These are phyloP conservation scores for Isichthys henryi DNA, from an alignment of 2,113 vertebrate species.

Conservation along the genomic window DNA sequence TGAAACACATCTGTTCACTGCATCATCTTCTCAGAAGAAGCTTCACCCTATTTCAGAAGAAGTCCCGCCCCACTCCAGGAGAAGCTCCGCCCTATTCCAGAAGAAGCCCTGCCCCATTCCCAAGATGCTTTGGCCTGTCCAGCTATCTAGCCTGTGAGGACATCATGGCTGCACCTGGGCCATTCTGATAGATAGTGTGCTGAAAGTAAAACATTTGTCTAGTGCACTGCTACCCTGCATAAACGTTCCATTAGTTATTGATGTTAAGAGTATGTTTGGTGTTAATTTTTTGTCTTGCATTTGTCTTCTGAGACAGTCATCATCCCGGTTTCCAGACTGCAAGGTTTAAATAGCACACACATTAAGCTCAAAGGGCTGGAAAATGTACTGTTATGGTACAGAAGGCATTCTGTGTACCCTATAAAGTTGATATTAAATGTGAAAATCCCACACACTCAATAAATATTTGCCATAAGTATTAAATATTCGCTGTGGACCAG, in stretches of 20 bases:
- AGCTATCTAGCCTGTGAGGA: background rate
- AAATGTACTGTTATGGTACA: background rate
- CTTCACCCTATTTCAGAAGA: background rate
- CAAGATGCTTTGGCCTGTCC: background rate
- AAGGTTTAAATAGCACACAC: background rate
- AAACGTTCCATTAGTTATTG: background rate
- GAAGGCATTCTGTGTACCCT: background rate
- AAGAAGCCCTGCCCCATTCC: background rate
- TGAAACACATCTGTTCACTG: background rate
- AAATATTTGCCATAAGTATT: background rate
- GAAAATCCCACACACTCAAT: slow-evolving; percentile 18
- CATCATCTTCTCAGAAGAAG: background rate
- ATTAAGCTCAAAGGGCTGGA: background rate
- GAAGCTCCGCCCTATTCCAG: background rate
- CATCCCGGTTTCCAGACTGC: background rate
- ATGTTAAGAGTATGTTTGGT: background rate
- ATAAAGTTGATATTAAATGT: background rate
- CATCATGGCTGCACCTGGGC: background rate
- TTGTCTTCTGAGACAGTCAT: background rate
- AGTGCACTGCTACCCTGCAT: background rate
- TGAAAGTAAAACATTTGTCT: background rate
- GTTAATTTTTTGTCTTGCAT: background rate
- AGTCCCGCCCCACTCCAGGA: background rate
- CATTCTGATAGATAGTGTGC: background rate
- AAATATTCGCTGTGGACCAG: background rate